Evolutionary conservation across 2,113 vertebrate genomes (phyloP), one percentile per base, ranked within the genome.

Genomic region (Xyrauchen texanus): DNA sequence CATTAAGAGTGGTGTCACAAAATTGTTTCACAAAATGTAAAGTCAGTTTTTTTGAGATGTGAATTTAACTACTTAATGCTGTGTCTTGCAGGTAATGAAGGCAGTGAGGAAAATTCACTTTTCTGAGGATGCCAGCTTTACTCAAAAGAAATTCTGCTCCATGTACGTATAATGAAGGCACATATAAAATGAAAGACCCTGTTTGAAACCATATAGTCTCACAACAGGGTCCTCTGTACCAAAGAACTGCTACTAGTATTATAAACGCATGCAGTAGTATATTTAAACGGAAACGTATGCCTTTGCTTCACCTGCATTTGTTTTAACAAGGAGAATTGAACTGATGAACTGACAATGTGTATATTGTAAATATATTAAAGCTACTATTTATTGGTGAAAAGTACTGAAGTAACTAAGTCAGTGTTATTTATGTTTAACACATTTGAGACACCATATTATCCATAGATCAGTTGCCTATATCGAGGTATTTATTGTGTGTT

Each of bases 361-460:
- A 96, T 95, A 94, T 90, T 96, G 95, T 95, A 96, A 94, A 96
- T 95, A 95, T 86, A 92, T 91, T 92, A 91, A 93, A 53, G 88
- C 87, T 87, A 87, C 91, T 97, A 97, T 97, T 97, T 96, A 97
- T 96, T 96, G 89, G 94, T 93, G 94, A 90, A 91, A 90, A 89
- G 88, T 87, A 88, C 90, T 91, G 82, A 34, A 34, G 21, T 34
- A 34, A 34, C 3, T 1, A 91, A 87, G 77, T 85, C 45, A 79
- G 87, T 90, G 92, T 91, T 95, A 95, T 95, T 96, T 95, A 95
- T 95, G 90, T 89, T 94, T 90, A 85, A 88, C 85, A 83, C 78
- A 81, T 81, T 87, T 83, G 61, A 88, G 71, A 86, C 81, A 84
- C 84, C 81, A 87, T 91, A 34, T 34, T 34, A 92, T 85, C 68